Percentiles rank a stretch among this genome's conserved stretches.
Evolutionary conservation across 2,888 invertebrate genomes (phyloP).

Genomic region (Omphaloscelis lunosa): DNA sequence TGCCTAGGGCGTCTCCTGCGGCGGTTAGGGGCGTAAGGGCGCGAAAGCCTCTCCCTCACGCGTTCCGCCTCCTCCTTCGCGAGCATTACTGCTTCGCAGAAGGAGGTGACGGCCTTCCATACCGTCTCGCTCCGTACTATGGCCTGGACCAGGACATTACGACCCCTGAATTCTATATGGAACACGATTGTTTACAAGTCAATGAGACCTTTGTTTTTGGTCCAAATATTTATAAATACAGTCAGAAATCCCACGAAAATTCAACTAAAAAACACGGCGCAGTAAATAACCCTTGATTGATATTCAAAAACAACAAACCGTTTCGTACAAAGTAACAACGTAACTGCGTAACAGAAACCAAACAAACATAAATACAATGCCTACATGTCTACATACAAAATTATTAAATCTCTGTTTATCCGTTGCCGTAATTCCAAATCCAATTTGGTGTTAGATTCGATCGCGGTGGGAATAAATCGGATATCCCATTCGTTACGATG

Average conservation of each 20-base stretch:
- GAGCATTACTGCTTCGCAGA: too few relatives aligned
- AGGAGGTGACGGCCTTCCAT: too few relatives aligned
- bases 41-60: too few relatives aligned
- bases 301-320: constrained; percentile 50
- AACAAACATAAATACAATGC: constrained; percentile 61
- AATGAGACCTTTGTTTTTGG: constrained; percentile 21
- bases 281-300: constrained; percentile 53
- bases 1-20: too few relatives aligned
- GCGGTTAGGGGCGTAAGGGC: too few relatives aligned
- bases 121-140: too few relatives aligned
- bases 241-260: constrained; percentile 44
- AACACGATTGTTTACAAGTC: background rate
- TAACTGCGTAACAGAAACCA: constrained; percentile 46
- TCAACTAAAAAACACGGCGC: constrained; percentile 35
- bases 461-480: constrained; percentile 83
- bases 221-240: constrained; percentile 54
- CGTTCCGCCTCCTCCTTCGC: too few relatives aligned
- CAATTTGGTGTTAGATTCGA: constrained; percentile 85
- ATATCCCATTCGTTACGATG: constrained; percentile 81
- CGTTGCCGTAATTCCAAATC: constrained; percentile 84
- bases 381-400: constrained; percentile 65
- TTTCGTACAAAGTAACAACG: constrained; percentile 48
- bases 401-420: constrained; percentile 76
- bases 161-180: background rate
- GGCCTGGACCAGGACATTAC: too few relatives aligned